phyloP scores from a whole-genome alignment of 1,140 invertebrate species.

The Ceratina calcarata region DNA sequence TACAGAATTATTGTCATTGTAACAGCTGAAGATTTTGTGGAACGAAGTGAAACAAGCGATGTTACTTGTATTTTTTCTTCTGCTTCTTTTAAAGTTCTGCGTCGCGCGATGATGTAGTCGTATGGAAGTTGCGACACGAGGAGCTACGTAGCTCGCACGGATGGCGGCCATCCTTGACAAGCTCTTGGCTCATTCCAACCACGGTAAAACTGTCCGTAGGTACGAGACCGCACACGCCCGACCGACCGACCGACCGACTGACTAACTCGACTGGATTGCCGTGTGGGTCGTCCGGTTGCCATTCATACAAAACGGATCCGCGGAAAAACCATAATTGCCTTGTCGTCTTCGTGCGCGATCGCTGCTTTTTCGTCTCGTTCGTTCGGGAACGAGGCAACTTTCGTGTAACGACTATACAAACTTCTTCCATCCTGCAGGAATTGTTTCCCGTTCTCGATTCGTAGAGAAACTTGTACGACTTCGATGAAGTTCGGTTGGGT shows the following conservation, averaged over 20 bases:
- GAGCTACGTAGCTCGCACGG: constrained; percentile 42
- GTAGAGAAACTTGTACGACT: not conserved
- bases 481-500: too few species aligned
- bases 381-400: not conserved
- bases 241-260: constrained; percentile 21
- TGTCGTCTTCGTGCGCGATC: not conserved
- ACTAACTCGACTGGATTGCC: constrained; percentile 35
- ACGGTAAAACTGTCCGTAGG: constrained; percentile 45
- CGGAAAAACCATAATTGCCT: constrained; percentile 18
- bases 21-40: too few species aligned
- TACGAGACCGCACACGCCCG: constrained; percentile 49
- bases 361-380: not conserved
- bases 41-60: not conserved
- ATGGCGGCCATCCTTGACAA: constrained; percentile 72
- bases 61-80: not conserved
- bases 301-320: constrained; percentile 7
- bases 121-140: constrained; percentile 62
- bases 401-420: too few species aligned
- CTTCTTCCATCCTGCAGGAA: not conserved
- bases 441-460: not conserved
- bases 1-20: too few species aligned
- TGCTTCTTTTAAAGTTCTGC: constrained; percentile 16
- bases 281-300: constrained; percentile 31
- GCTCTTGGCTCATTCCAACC: constrained; percentile 60
- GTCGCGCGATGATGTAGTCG: constrained; percentile 53